These are phyloP conservation scores for Gallinago jamesoni DNA, from an alignment of 2,113 vertebrate genomes.

Conservation along the genomic window DNA sequence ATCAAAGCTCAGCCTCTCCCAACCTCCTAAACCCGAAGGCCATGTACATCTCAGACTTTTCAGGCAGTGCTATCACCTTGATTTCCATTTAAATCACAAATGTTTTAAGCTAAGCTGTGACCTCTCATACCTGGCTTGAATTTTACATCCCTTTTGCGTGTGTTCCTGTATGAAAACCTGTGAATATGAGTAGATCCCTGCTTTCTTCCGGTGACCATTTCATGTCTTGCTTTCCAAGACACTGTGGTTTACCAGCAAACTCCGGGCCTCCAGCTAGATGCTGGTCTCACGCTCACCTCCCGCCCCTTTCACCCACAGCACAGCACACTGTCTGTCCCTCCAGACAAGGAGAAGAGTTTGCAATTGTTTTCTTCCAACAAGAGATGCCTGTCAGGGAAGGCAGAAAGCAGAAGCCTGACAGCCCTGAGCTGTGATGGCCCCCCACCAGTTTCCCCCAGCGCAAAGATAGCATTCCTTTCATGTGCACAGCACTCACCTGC, in stretches of 20 bases:
- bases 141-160: neutral
- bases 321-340: neutral
- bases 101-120: neutral
- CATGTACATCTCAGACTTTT: neutral
- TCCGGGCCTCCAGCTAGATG: neutral
- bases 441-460: neutral
- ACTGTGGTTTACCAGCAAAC: neutral
- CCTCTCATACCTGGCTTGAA: neutral
- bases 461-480: slow-evolving; percentile 3
- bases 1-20: neutral
- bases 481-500: slow-evolving; percentile 38
- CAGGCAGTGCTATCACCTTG: neutral
- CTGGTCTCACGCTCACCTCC: neutral
- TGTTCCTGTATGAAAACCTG: neutral
- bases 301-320: neutral
- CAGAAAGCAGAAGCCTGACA: neutral
- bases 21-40: neutral
- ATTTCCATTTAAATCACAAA: neutral
- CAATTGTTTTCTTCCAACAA: neutral
- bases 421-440: neutral
- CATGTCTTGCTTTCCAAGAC: neutral
- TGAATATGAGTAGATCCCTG: neutral
- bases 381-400: neutral
- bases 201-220: neutral
- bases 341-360: neutral